These are phyloP conservation scores for Polylopha cassiicola DNA, from an alignment of 2,888 invertebrate species.

Conservation along the genomic window DNA sequence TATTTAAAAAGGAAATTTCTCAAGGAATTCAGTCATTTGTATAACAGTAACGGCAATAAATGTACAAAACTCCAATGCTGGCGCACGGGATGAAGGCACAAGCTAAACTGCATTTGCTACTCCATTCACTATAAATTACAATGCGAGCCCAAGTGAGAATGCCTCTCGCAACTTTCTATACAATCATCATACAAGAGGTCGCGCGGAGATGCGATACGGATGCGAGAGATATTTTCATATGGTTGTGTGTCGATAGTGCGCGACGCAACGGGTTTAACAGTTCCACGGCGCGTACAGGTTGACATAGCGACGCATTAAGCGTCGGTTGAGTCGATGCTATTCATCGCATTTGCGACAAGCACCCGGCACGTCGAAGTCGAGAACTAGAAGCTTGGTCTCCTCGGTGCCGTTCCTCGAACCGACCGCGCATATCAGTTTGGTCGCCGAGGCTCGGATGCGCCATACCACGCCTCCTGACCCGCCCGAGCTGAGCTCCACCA, in stretches of 20 bases:
- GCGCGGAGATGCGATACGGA: too few species aligned
- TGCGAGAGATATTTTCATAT: too few species aligned
- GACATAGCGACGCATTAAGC: conserved; percentile 62
- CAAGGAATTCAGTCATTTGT: too few species aligned
- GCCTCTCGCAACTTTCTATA: too few species aligned
- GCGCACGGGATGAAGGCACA: too few species aligned
- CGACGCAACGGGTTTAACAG: conserved; percentile 35
- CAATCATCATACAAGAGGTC: too few species aligned
- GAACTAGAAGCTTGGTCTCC: conserved; percentile 97
- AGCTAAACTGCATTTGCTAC: conserved; percentile 6
- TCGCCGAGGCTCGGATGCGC: conserved; percentile 96
- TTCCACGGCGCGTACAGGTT: conserved; percentile 71
- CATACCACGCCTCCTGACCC: conserved; percentile 99
- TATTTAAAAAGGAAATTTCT: too few species aligned
- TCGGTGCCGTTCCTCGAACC: conserved; percentile 99
- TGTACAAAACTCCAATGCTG: too few species aligned
- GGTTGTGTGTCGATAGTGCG: too few species aligned
- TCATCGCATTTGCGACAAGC: conserved; percentile 78
- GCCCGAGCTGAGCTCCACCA: conserved; percentile 94
- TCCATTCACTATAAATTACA: conserved; percentile 11
- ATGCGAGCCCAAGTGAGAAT: too few species aligned
- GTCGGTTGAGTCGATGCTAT: conserved; percentile 72
- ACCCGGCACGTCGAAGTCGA: conserved; percentile 95
- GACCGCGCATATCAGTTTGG: conserved; percentile 98
- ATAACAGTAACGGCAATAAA: too few species aligned